These are phyloP conservation scores for Hippolais icterina DNA, from an alignment of 2,113 vertebrate species.

Conservation along the genomic window DNA sequence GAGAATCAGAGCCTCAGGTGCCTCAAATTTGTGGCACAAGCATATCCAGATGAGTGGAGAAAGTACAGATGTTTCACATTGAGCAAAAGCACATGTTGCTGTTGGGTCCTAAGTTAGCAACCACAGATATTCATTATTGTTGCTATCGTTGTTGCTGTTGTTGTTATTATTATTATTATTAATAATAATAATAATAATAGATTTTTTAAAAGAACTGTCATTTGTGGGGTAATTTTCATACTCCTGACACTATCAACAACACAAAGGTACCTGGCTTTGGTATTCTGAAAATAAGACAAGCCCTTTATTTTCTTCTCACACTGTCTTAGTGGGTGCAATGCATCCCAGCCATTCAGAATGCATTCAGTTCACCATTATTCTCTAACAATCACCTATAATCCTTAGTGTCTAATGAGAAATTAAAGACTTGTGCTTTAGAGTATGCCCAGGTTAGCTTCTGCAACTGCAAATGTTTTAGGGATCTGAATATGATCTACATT, in stretches of 20 bases:
- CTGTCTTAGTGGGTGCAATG: neutral
- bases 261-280: neutral
- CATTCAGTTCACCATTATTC: neutral
- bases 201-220: neutral
- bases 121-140: neutral
- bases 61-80: neutral
- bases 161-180: neutral
- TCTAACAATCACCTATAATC: neutral
- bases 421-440: neutral
- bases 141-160: neutral
- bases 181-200: too few species aligned
- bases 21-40: neutral
- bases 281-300: neutral
- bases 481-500: neutral
- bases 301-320: neutral
- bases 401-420: neutral
- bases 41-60: neutral
- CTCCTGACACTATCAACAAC: neutral
- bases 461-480: neutral
- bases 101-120: neutral
- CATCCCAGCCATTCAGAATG: neutral
- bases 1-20: neutral
- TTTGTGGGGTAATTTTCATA: neutral
- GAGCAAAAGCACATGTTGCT: neutral
- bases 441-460: neutral